These are phyloP conservation scores for Enteromius argenteus DNA, from an alignment of 2,797 vertebrate genomes.

Conservation along the genomic window DNA sequence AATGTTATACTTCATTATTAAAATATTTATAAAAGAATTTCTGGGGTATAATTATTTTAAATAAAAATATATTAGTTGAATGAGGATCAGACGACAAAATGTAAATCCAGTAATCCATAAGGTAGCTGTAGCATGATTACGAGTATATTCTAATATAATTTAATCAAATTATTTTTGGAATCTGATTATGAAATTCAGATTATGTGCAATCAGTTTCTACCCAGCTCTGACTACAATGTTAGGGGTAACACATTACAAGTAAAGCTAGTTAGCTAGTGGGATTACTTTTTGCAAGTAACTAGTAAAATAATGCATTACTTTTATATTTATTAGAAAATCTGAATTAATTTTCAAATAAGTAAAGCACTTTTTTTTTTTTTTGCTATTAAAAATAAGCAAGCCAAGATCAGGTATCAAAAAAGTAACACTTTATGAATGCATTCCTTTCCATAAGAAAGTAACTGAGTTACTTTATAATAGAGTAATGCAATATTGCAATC, in stretches of 20 bases:
- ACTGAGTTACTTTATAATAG: neutral
- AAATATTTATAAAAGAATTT: no score
- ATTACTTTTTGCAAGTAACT: no score
- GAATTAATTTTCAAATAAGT: neutral
- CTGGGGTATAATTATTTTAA: neutral
- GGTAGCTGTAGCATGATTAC: no score
- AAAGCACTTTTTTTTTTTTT: neutral
- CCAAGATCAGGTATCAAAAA: neutral
- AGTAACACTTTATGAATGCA: neutral
- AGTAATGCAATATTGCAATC: neutral
- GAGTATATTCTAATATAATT: no score
- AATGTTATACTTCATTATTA: no score
- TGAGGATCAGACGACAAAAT: neutral
- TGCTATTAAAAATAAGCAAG: neutral
- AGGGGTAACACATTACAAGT: no score
- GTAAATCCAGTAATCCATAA: no score
- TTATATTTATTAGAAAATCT: neutral
- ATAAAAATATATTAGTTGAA: neutral
- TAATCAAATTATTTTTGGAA: no score
- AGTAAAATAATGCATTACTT: neutral
- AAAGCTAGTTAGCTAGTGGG: no score
- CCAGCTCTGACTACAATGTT: no score
- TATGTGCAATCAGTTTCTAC: no score
- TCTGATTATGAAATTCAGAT: no score
- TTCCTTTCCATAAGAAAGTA: neutral